Base-by-base conservation (phyloP, 2,113 vertebrate genomes). In the Clarias macrocephalus region DNA sequence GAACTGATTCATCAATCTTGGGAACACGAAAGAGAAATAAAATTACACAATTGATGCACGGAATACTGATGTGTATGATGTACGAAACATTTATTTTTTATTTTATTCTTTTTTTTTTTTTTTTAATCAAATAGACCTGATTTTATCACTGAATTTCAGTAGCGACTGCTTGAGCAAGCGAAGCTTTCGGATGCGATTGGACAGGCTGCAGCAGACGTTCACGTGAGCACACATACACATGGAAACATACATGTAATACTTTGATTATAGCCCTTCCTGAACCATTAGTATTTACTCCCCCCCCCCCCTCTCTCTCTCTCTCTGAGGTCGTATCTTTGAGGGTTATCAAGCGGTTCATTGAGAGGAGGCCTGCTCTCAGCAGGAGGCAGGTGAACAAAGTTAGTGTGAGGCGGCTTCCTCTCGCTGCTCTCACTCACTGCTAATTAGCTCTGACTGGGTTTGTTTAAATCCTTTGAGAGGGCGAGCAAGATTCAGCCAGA, bases 311-410 rank as follows among this genome's bases (percentile, higher is more conserved):
- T 82, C 72, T 60, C 75, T 48, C 86, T 90, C 91, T 92, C 88
- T 79, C 85, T 85, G 91, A 93, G 93, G 94, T 93, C 92, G 91
- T 94, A 93, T 95, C 94, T 94, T 94, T 93, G 89, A 93, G 89
- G 92, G 93, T 95, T 95, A 95, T 96, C 94, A 95, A 94, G 95
- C 93, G 92, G 92, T 92, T 94, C 93, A 95, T 95, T 95, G 95
- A 95, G 94, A 94, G 92, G 93, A 93, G 94, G 93, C 92, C 94
- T 95, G 93, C 93, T 94, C 94, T 92, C 95, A 95, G 95, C 94
- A 94, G 95, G 95, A 95, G 95, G 92, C 95, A 95, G 95, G 95
- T 95, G 95, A 95, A 95, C 94, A 95, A 95, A 95, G 95, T 95
- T 94, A 93, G 93, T 93, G 94, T 94, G 94, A 94, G 92, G 93